Evolutionary conservation across 2,797 vertebrate genomes (phyloP).

Genomic region (Rhynchonycteris naso): DNA sequence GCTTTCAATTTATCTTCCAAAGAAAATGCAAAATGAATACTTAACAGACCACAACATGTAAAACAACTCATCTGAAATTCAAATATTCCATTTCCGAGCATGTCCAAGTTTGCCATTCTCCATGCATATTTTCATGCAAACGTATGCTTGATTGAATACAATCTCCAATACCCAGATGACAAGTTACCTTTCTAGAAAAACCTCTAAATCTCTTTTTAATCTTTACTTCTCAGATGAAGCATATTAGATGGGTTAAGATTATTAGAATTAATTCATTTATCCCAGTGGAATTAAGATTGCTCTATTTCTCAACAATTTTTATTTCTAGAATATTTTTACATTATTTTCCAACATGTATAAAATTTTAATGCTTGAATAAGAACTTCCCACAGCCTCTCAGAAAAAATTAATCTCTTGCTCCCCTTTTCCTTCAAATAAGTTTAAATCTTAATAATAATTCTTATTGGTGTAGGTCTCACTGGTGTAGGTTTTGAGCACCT

Average conservation of each 20-base stretch:
- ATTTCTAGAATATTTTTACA: neutral
- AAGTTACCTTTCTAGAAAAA: neutral
- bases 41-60: neutral
- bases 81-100: constrained; percentile 8
- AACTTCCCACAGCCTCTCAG: neutral
- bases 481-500: neutral
- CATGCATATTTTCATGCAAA: constrained; percentile 22
- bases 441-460: neutral
- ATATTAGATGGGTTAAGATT: constrained; percentile 10
- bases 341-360: constrained; percentile 18
- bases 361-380: neutral
- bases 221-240: neutral
- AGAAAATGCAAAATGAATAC: constrained; percentile 39
- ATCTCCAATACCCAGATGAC: neutral
- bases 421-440: neutral
- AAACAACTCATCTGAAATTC: constrained; percentile 48
- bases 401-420: neutral
- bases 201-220: constrained; percentile 21
- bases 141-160: neutral
- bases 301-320: neutral
- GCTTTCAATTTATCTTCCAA: constrained; percentile 23
- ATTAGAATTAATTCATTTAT: constrained; percentile 33
- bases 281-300: neutral
- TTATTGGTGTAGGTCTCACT: neutral
- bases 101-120: constrained; percentile 9